Conservation (phyloP, 1,140 invertebrate species). For the Heliconius eleuchia region DNA sequence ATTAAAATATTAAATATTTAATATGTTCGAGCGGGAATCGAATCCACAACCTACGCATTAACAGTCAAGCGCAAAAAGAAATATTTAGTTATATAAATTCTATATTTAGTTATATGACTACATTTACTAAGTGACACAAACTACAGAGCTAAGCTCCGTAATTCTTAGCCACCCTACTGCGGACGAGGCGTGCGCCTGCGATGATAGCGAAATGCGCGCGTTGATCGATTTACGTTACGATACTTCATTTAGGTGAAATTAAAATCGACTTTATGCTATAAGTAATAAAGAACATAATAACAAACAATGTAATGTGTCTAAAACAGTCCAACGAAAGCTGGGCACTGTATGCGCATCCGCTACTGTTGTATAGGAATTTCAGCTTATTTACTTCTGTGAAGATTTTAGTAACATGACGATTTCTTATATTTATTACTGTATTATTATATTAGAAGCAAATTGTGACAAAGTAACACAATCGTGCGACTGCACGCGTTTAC, state of each 20-base stretch:
- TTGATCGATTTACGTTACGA: slow-evolving; percentile 59
- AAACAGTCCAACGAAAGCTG: not conserved
- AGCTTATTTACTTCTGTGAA: not conserved
- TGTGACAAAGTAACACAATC: too few species aligned
- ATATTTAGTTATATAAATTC: not conserved
- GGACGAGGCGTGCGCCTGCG: slow-evolving; percentile 49
- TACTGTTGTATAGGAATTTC: not conserved
- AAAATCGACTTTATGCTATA: not conserved
- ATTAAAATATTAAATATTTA: too few species aligned
- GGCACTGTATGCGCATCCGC: not conserved
- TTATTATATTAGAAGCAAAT: too few species aligned
- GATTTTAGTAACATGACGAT: not conserved
- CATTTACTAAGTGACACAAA: not conserved
- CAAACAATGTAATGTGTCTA: not conserved
- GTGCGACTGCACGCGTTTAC: too few species aligned
- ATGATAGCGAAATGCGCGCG: slow-evolving; percentile 65
- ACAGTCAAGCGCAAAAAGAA: not conserved
- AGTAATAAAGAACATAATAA: not conserved
- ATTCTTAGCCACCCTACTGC: slow-evolving; percentile 44
- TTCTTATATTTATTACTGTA: not conserved
- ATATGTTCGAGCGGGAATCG: too few species aligned
- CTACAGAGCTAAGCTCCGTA: slow-evolving; percentile 7
- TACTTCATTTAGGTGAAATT: not conserved
- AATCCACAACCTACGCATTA: not conserved
- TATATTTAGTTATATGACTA: not conserved